phyloP scores from a whole-genome alignment of 1,140 invertebrate genomes.

The Drosophila elegans region DNA sequence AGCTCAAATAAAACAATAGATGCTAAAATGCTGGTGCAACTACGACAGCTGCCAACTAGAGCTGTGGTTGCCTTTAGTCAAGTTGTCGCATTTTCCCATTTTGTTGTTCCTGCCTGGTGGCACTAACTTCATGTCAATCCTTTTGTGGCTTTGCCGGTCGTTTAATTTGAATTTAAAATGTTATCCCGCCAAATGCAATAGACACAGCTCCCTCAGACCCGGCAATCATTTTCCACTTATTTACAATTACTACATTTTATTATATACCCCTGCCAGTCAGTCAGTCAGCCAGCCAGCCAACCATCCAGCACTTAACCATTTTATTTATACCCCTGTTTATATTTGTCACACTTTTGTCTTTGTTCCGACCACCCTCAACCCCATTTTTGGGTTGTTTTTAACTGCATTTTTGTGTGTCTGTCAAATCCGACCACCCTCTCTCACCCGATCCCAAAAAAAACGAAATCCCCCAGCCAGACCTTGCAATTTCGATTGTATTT shows the following conservation, averaged over 20 bases:
- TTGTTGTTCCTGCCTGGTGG: constrained; percentile 44
- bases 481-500: constrained; percentile 80
- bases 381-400: constrained; percentile 50
- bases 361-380: constrained; percentile 21
- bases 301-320: constrained; percentile 63
- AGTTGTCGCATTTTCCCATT: constrained; percentile 42
- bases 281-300: constrained; percentile 5
- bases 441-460: not conserved
- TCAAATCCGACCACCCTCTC: constrained; percentile 48
- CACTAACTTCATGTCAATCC: constrained; percentile 82
- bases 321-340: constrained; percentile 82
- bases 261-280: constrained; percentile 32
- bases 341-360: constrained; percentile 82
- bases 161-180: constrained; percentile 84
- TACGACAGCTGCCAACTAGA: constrained; percentile 53
- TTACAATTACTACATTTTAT: constrained; percentile 84
- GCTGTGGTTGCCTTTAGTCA: constrained; percentile 65
- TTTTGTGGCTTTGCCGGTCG: constrained; percentile 79
- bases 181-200: constrained; percentile 74
- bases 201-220: constrained; percentile 9
- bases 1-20: constrained; percentile 69
- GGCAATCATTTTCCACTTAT: constrained; percentile 80
- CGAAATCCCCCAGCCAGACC: constrained; percentile 14
- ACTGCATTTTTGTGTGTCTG: constrained; percentile 80
- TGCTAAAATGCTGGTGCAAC: constrained; percentile 42